Evolutionary conservation across 2,888 invertebrate genomes (phyloP), one percentile per base, ranked within the genome.

Genomic region (Siphonodentalium dalli): DNA sequence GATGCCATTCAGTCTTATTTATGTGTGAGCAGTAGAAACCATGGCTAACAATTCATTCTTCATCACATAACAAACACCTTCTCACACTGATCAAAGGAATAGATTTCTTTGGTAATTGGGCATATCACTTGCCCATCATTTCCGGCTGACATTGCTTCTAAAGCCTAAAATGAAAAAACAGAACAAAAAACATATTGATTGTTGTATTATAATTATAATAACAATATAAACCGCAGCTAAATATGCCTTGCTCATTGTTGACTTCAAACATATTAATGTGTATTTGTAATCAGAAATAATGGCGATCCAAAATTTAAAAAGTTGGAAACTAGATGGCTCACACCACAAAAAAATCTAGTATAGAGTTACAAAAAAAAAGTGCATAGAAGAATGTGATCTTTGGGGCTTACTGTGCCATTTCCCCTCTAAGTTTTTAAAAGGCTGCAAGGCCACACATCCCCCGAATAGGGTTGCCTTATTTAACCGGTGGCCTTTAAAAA

Each of bases 61-160:
- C n/a, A 26, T 69, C 61, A 98, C 96, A 98, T 96, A 48, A 99
- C 94, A 81, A 90, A 99, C 41, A 98, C 96, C 84, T 97, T 96
- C 80, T 96, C 94, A 40, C 92, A 90, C 81, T 95, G 93, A 71
- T 92, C 91, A 82, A 92, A 88, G 61, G 89, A 87, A 84, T 90
- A 98, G 65, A 90, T 88, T 78, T 94, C 91, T 83, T 93, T 93
- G 54, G 97, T 97, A 77, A 94, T 88, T 27, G 97, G 96, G 82
- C 97, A 99, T 58, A 90, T 88, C 58, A 98, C 88, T 69, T 90
- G 89, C 37, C 96, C 96, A 71, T 93, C 91, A 75, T 95, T 93
- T 78, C 92, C 90, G 47, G 85, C 83, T 75, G 96, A 93, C 90
- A 97, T 93, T 79, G 91, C 89, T 68, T 90, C 88, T 54, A 98